Evolutionary conservation across 2,113 vertebrate species (phyloP).

Genomic region (Scopus umbretta): DNA sequence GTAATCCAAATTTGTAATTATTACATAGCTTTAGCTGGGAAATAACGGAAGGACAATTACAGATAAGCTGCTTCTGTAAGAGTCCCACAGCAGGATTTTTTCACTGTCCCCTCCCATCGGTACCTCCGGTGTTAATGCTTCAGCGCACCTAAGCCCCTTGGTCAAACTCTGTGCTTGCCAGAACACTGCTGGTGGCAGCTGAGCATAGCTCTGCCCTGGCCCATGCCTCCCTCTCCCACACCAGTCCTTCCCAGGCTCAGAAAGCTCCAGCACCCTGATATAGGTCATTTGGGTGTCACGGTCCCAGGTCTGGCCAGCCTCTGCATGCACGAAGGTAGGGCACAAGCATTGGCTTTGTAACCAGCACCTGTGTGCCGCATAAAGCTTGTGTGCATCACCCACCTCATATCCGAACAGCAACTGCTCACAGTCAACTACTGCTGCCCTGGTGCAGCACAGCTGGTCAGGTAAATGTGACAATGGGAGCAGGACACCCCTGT

Average conservation of each 20-base stretch:
- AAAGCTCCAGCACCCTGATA: neutral
- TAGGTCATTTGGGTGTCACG: accelerated
- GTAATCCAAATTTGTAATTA: neutral
- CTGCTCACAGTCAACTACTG: neutral
- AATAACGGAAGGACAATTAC: neutral
- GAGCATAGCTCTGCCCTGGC: neutral
- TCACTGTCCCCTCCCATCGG: neutral
- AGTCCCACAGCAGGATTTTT: neutral
- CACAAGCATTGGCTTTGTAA: neutral
- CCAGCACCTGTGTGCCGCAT: neutral
- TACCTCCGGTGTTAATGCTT: neutral
- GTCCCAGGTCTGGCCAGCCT: neutral
- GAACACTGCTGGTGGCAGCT: neutral
- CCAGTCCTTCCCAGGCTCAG: neutral
- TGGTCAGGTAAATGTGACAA: accelerated
- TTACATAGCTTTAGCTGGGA: neutral
- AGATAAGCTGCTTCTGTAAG: neutral
- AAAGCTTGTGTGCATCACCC: neutral
- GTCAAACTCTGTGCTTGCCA: neutral
- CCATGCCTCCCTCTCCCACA: accelerated
- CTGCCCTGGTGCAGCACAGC: neutral
- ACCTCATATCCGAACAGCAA: neutral
- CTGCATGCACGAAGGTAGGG: neutral
- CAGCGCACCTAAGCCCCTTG: accelerated
- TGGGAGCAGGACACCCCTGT: neutral